phyloP scores from a whole-genome alignment of 2,888 invertebrate species.

The Philereme transversata region DNA sequence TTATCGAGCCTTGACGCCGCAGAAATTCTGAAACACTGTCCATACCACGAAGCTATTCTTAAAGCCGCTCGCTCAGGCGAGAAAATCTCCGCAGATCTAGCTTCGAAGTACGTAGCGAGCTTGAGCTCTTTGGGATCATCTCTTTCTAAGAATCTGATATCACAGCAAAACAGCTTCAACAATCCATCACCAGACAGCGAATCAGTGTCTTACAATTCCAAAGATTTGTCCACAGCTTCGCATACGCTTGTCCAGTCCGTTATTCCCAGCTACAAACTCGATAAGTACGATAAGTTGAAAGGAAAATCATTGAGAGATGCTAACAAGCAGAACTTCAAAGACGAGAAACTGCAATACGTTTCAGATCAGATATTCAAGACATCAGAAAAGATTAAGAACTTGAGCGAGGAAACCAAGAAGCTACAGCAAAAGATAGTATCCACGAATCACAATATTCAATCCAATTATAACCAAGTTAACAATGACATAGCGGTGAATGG shows the following conservation, averaged over 20 bases:
- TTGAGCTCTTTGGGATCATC: slow-evolving; percentile 79
- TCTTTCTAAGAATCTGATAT: slow-evolving; percentile 63
- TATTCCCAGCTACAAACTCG: slow-evolving; percentile 40
- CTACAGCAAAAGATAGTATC: slow-evolving; percentile 70
- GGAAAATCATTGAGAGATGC: slow-evolving; percentile 63
- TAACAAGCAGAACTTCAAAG: slow-evolving; percentile 56
- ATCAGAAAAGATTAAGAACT: slow-evolving; percentile 67
- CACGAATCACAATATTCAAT: slow-evolving; percentile 57
- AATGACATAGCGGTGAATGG: slow-evolving; percentile 50
- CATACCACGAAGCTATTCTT: slow-evolving; percentile 79
- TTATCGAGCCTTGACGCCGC: slow-evolving; percentile 72
- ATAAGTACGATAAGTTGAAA: slow-evolving; percentile 60
- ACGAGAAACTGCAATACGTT: slow-evolving; percentile 59
- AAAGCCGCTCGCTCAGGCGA: slow-evolving; percentile 71
- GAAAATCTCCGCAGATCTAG: slow-evolving; percentile 75
- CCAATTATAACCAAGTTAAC: slow-evolving; percentile 10
- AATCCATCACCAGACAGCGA: slow-evolving; percentile 55
- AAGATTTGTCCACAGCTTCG: slow-evolving; percentile 61
- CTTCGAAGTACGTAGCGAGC: slow-evolving; percentile 81
- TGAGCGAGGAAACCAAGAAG: slow-evolving; percentile 70
- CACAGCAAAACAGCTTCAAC: slow-evolving; percentile 51
- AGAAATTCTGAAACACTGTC: slow-evolving; percentile 78
- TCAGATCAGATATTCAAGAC: slow-evolving; percentile 72
- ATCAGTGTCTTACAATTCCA: slow-evolving; percentile 57
- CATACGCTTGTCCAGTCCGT: slow-evolving; percentile 64